phyloP scores from a whole-genome alignment of 2,888 invertebrate species.

The Latrodectus elegans region DNA sequence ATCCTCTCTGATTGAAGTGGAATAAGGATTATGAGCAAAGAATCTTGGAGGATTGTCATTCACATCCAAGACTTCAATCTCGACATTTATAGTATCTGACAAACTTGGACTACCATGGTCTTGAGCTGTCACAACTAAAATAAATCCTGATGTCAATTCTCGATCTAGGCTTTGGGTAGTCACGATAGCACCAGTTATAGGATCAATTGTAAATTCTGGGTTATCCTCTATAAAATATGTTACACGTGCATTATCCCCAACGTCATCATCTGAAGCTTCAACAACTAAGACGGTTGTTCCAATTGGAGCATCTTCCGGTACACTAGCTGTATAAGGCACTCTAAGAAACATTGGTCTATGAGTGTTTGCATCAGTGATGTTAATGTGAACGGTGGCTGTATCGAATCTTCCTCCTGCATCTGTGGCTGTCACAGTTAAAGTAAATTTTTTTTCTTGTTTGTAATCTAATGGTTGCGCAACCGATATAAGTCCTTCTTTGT shows the following conservation, averaged over 20 bases:
- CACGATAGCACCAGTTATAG: constrained; percentile 93
- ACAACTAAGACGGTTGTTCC: constrained; percentile 94
- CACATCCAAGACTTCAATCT: constrained; percentile 94
- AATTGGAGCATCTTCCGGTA: constrained; percentile 91
- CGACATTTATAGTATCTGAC: constrained; percentile 95
- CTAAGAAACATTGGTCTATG: constrained; percentile 94
- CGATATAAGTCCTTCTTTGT: constrained; percentile 80
- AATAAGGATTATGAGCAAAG: constrained; percentile 78
- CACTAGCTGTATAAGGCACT: constrained; percentile 83
- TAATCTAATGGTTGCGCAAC: constrained; percentile 93
- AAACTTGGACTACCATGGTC: constrained; percentile 94
- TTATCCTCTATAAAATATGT: constrained; percentile 76
- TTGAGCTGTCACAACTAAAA: constrained; percentile 91
- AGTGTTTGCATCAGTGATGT: constrained; percentile 92
- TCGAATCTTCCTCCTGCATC: constrained; percentile 92
- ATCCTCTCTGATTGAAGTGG: constrained; percentile 89
- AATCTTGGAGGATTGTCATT: constrained; percentile 96
- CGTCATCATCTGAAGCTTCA: constrained; percentile 93
- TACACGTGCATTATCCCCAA: constrained; percentile 90
- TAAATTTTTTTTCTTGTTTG: constrained; percentile 90
- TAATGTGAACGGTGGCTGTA: constrained; percentile 91
- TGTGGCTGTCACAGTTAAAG: constrained; percentile 85
- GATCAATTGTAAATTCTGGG: constrained; percentile 87
- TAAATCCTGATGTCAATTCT: constrained; percentile 86
- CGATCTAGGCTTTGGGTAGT: constrained; percentile 90